Base-by-base conservation (phyloP, 2,888 invertebrate genomes). In the Tanypteryx hageni region DNA sequence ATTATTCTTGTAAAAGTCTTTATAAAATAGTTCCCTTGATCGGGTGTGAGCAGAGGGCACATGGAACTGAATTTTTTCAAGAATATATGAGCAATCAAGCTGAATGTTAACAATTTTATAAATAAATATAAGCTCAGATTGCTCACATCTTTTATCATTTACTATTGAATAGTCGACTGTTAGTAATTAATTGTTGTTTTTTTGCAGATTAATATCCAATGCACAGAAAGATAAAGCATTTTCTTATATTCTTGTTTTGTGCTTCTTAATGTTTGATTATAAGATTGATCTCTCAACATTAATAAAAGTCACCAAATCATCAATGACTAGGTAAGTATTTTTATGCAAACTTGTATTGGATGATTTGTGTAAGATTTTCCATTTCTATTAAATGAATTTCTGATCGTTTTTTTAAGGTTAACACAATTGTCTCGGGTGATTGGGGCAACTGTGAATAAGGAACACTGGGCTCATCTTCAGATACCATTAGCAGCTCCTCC, bases 211-310 rank as follows among this genome's bases (percentile, higher is more conserved):
- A 76, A 44, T 89, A 64, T 18, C 89, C 9, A 68, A 68, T 61
- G 89, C 89, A 44, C 89, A 89, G 64, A 61, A 89, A 44, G 89
- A 89, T 44, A 89, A 89, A 56, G 89, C 89, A 18, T 64, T 89
- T 14, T 64, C 64, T 14, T 68, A 89, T 56, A n/a, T 68, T n/a
- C 89, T 89, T 61, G 61, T 89, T 16, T 16, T 89, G 11, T 89
- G 89, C 64, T 44, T 89, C 64, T 27, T 89, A 18, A 22, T 64
- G 4, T 89, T 89, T 56, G 64, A 68, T 44, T 68, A 68, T 27
- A 89, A 68, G 18, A 18, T 89, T n/a, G 89, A 89, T 7, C 16
- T 89, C 8, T 44, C 89, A 11, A 11, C 44, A 0, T 11, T 89
- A 14, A n/a, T 89, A 44, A 64, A 64, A 89, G 44, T 89, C 11